Percentiles rank a stretch among this genome's conserved stretches.
These are phyloP conservation scores for Piprites chloris DNA, from an alignment of 2,113 vertebrate species.

Conservation along the genomic window DNA sequence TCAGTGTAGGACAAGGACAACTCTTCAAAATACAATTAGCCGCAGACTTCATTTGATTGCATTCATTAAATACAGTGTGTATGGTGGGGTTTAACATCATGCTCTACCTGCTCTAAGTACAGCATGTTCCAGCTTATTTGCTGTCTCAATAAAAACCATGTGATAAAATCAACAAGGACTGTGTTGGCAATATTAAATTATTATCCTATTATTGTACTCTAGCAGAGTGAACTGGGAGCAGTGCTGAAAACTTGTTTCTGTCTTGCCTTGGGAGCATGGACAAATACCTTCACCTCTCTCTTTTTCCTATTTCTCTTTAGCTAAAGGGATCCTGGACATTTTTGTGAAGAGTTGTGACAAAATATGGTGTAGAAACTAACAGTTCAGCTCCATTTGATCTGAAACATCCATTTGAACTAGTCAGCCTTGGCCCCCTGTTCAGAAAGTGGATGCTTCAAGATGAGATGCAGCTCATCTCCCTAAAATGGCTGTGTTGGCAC, in stretches of 20 bases:
- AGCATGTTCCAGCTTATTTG: conserved; percentile 50
- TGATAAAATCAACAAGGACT: conserved; percentile 29
- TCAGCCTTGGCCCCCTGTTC: not conserved
- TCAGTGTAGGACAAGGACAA: conserved; percentile 50
- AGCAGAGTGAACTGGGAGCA: not conserved
- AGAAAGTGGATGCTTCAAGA: not conserved
- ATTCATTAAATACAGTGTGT: conserved; percentile 47
- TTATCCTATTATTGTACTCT: not conserved
- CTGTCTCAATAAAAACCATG: conserved; percentile 39
- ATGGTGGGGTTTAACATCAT: conserved; percentile 33
- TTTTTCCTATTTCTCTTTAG: not conserved
- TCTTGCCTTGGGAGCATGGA: not conserved
- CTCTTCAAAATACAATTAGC: conserved; percentile 63
- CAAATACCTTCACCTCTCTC: not conserved
- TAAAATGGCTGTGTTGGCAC: not conserved
- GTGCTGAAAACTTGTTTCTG: not conserved
- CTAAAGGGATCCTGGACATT: not conserved
- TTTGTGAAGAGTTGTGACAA: not conserved
- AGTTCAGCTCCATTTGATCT: not conserved
- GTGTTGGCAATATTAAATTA: conserved; percentile 45
- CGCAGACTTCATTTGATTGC: conserved; percentile 50
- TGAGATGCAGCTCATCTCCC: not conserved
- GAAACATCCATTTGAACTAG: not conserved
- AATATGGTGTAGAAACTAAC: not conserved
- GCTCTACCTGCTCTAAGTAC: conserved; percentile 50